phyloP scores from a whole-genome alignment of 2,113 vertebrate species.

The Onychostoma macrolepis region DNA sequence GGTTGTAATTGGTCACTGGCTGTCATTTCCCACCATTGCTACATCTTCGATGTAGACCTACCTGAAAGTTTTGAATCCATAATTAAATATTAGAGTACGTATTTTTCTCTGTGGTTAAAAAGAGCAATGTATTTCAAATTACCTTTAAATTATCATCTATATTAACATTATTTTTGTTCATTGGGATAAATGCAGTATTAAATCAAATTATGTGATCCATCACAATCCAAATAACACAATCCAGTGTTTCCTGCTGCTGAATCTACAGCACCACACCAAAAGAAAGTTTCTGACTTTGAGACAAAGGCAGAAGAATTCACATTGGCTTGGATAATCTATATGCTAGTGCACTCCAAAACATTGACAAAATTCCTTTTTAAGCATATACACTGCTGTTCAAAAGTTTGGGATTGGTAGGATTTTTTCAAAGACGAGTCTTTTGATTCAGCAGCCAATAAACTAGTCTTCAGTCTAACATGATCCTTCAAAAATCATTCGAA shows the following conservation, averaged over 20 bases:
- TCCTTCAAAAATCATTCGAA: not conserved
- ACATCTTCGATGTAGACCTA: not conserved
- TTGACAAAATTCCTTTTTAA: too few relatives aligned
- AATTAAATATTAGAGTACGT: not conserved
- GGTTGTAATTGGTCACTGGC: conserved; percentile 58
- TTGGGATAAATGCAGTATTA: not conserved
- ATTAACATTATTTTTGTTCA: not conserved
- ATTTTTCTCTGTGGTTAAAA: not conserved
- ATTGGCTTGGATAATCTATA: too few relatives aligned
- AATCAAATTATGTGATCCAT: not conserved
- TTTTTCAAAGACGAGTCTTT: too few relatives aligned
- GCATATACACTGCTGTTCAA: not conserved
- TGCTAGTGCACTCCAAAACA: too few relatives aligned
- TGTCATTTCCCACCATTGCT: conserved; percentile 64
- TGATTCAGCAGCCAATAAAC: too few relatives aligned
- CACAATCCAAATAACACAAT: not conserved
- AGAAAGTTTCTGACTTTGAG: not conserved
- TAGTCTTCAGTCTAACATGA: not conserved
- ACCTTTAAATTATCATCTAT: not conserved
- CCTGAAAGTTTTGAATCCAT: conserved; percentile 8
- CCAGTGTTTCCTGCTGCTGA: not conserved
- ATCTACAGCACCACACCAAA: not conserved
- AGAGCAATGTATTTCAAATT: not conserved
- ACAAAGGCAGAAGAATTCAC: too few relatives aligned
- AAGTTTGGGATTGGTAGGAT: not conserved